phyloP scores from a whole-genome alignment of 2,797 vertebrate species.

The Siniperca obscura region DNA sequence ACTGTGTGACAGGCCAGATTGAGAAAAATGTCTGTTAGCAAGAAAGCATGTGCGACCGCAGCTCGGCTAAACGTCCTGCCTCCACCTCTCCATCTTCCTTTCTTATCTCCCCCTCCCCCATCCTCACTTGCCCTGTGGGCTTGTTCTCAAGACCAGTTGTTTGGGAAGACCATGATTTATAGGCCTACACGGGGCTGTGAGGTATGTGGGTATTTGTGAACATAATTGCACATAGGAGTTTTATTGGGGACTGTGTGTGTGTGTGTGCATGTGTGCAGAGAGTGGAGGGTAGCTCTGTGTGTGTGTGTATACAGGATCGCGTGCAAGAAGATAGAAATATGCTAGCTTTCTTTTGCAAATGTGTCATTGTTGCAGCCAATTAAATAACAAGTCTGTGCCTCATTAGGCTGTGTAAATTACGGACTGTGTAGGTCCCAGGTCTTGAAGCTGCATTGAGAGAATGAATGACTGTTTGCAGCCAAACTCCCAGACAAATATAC shows the following conservation, averaged over 20 bases:
- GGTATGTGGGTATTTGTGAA: conserved; percentile 77
- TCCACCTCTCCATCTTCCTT: conserved; percentile 53
- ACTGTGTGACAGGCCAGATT: conserved; percentile 79
- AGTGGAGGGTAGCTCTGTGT: conserved; percentile 13
- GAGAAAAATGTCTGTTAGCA: conserved; percentile 83
- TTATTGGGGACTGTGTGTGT: conserved; percentile 63
- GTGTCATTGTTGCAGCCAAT: conserved; percentile 50
- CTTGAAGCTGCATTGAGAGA: conserved; percentile 39
- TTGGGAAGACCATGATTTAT: conserved; percentile 80
- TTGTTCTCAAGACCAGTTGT: conserved; percentile 67
- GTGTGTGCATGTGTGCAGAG: conserved; percentile 26
- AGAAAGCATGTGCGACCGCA: conserved; percentile 44
- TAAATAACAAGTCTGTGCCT: conserved; percentile 59
- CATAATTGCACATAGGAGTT: conserved; percentile 74
- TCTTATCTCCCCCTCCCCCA: neutral
- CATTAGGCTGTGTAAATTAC: conserved; percentile 76
- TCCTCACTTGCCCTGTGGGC: conserved; percentile 64
- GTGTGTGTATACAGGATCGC: neutral
- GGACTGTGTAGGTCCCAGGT: conserved; percentile 43
- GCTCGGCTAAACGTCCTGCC: conserved; percentile 48
- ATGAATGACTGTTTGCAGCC: conserved; percentile 25
- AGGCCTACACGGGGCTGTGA: conserved; percentile 54
- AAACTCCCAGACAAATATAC: conserved; percentile 13
- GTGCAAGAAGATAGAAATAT: conserved; percentile 32
- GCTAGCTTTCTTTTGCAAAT: conserved; percentile 31